These are phyloP conservation scores for Periparus ater DNA, from an alignment of 2,797 vertebrate species.

Conservation along the genomic window DNA sequence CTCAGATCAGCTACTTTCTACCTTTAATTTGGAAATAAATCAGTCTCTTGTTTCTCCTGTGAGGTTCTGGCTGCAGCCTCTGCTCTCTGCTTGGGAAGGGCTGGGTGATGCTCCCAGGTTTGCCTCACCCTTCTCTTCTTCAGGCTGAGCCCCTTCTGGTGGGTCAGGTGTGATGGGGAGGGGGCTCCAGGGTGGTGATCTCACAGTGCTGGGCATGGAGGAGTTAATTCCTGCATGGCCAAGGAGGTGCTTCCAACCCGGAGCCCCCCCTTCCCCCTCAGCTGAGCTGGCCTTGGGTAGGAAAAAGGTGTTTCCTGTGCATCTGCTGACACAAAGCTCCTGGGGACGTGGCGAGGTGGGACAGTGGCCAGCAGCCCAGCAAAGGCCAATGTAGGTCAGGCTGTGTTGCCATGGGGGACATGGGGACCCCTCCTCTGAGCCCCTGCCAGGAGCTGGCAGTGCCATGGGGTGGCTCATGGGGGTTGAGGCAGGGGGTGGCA, in stretches of 20 bases:
- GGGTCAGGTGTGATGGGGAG: not conserved
- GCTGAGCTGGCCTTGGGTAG: not conserved
- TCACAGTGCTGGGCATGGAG: not conserved
- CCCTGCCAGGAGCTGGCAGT: not conserved
- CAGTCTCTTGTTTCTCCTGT: not conserved
- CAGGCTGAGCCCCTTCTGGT: not conserved
- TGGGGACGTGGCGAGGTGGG: not conserved
- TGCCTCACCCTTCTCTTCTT: fast-evolving
- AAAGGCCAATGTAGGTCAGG: not conserved
- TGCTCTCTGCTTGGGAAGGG: not conserved
- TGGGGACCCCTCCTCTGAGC: not conserved
- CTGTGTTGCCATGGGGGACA: fast-evolving
- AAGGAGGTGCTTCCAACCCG: not conserved
- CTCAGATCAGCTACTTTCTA: not conserved
- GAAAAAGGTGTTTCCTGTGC: conserved; percentile 77
- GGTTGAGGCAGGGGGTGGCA: not conserved
- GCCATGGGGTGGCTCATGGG: fast-evolving
- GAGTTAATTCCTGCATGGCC: not conserved
- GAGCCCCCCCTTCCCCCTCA: not conserved
- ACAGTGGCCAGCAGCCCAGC: not conserved
- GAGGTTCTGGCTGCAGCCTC: not conserved
- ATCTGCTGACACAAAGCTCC: conserved; percentile 58
- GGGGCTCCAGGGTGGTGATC: not conserved
- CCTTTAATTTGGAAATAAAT: conserved; percentile 43
- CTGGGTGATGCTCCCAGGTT: not conserved